These are phyloP conservation scores for Parambassis ranga DNA, from an alignment of 2,797 vertebrate species.

Conservation along the genomic window DNA sequence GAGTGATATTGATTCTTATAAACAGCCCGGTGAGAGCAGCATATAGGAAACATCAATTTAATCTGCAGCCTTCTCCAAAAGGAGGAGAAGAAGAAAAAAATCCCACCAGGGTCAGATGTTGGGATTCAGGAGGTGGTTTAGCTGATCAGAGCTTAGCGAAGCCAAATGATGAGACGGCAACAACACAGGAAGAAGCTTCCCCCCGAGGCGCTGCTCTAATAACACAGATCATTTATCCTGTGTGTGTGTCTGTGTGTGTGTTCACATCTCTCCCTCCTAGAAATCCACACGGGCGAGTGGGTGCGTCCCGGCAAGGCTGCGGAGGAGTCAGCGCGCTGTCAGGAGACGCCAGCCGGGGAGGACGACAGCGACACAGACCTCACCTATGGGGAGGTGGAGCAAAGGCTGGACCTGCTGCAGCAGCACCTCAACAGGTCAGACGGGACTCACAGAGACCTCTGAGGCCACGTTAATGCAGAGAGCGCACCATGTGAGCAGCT, in stretches of 20 bases:
- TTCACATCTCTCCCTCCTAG: constrained; percentile 69
- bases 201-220: constrained; percentile 15
- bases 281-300: constrained; percentile 81
- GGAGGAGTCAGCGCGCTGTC: constrained; percentile 76
- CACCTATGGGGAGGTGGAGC: constrained; percentile 94
- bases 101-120: constrained; percentile 1
- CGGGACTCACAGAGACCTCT: not conserved
- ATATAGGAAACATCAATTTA: constrained; percentile 24
- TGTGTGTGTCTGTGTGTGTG: constrained; percentile 3
- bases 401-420: constrained; percentile 94
- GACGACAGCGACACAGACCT: constrained; percentile 93
- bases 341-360: constrained; percentile 80
- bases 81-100: not conserved
- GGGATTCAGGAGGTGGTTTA: constrained; percentile 6
- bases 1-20: constrained; percentile 44
- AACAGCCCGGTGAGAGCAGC: constrained; percentile 7
- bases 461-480: constrained; percentile 18
- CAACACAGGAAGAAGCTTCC: constrained; percentile 18
- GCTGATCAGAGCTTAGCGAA: constrained; percentile 12
- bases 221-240: constrained; percentile 30
- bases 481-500: constrained; percentile 15
- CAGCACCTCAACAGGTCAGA: constrained; percentile 96
- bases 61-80: constrained; percentile 1
- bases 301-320: constrained; percentile 63
- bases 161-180: constrained; percentile 30